Evolutionary conservation across 1,140 invertebrate genomes (phyloP), one percentile per base, ranked within the genome.

Genomic region (Zaprionus africanus): DNA sequence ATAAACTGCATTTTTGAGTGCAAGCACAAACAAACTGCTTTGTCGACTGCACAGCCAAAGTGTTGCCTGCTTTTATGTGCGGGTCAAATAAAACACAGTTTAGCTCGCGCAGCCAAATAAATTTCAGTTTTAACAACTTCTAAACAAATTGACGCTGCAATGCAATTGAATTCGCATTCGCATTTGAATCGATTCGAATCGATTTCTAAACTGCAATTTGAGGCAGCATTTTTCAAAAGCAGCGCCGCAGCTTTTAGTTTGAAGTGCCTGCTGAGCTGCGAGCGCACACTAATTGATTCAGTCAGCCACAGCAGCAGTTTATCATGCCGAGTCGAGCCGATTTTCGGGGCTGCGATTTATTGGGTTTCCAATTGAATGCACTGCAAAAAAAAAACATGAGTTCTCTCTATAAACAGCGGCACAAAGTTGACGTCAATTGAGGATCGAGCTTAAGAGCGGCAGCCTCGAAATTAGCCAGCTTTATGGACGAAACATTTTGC

Each of bases 251-350:
- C 24, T 81, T 78, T 63, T 85, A 66, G 62, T 72, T 81, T 81
- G 49, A 56, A 83, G 86, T 78, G 65, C 61, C 63, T 68, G 59
- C 51, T 34, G 22, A 41, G 58, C 26, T 26, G 26, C 9, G 9
- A 34, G 31, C 31, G 31, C 58, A 49, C 70, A 77, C 85, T 88
- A 87, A 87, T 86, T 86, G 83, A 88, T 86, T 80, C 61, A 53
- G 67, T 64, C 60, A 60, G 51, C 59, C 53, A 43, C 24, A 64
- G 54, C 24, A 64, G 54, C 24, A 64, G 73, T 71, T 64, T 69
- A 75, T 62, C 49, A 56, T 28, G 51, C 34, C 4, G 19, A 54
- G 41, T 22, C 15, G 54, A 59, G 43, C 36, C 54, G 36, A 28
- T 61, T 41, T 24, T n/a, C 9, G 19, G 9, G 2, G 11, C 19